Evolutionary conservation across 2,113 vertebrate genomes (phyloP), one percentile per base, ranked within the genome.

Genomic region (Neolamprologus falcicula): DNA sequence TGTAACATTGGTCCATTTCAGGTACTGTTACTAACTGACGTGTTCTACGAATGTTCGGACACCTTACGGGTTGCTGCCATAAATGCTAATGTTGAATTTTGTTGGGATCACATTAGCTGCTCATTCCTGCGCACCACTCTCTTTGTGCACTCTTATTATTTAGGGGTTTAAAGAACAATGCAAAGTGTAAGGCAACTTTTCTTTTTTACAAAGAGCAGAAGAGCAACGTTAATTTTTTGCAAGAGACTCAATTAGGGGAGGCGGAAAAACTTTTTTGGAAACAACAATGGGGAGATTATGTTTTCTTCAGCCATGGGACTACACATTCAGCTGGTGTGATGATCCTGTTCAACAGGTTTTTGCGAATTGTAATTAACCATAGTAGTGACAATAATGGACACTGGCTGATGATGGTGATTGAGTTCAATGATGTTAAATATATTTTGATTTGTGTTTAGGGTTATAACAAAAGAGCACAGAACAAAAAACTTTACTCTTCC

Each of bases 21-120:
- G 52, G 52, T 54, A 54, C 5, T 11, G 19, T 54, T 2, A 21
- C 50, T n/a, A 52, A 5, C 9, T n/a, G 2, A 19, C 1, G 3
- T 4, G n/a, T 54, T 54, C n/a, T 6, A 21, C 9, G 9, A 54
- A 54, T 54, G 3, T 54, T 21, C 5, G 0, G 50, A 53, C 2
- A 54, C n/a, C n/a, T 54, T 7, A 54, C 4, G 6, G 6, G 5
- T 21, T 54, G n/a, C 19, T 54, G 53, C 10, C 24, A 21, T 54
- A 54, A 53, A 53, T 53, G 52, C 1, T 53, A 53, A 53, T 21
- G 9, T 54, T 54, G 53, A 21, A 54, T 54, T 54, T 54, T 12
- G 17, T 54, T 4, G n/a, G 6, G 53, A 24, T 0, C 5, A 54
- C 6, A 54, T 54, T 53, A 6, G 19, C 53, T 54, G n/a, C 53